A percentile compares a stretch with the other conserved stretches of the same genome.
phyloP scores from a whole-genome alignment of 2,888 invertebrate species.

The Thecocarcelia acutangulata region DNA sequence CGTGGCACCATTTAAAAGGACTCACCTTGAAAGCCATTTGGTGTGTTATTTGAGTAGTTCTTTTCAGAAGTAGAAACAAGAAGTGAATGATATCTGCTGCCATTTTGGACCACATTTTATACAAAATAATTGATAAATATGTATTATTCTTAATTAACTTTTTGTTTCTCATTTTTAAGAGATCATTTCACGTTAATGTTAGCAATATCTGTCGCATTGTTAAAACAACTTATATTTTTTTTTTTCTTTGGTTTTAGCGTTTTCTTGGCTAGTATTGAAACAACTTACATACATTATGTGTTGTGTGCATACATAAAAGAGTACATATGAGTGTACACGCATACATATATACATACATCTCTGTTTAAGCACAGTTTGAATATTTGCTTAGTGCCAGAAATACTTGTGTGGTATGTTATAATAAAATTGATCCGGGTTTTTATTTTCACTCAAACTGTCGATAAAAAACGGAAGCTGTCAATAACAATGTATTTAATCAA shows the following conservation, averaged over 20 bases:
- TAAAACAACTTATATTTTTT: not conserved
- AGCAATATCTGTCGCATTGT: slow-evolving; percentile 12
- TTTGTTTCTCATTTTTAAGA: not conserved
- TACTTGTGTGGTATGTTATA: no score
- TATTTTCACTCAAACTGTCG: no score
- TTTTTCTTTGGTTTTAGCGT: not conserved
- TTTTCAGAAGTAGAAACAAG: slow-evolving; percentile 75
- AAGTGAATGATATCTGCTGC: slow-evolving; percentile 75
- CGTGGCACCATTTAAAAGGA: not conserved
- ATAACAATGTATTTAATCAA: no score
- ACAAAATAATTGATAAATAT: slow-evolving; percentile 69
- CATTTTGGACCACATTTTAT: slow-evolving; percentile 74
- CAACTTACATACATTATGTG: no score
- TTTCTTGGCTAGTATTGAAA: no score
- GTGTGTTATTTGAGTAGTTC: slow-evolving; percentile 71
- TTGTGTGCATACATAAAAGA: no score
- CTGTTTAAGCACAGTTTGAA: no score
- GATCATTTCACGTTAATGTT: slow-evolving; percentile 1
- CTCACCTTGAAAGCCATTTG: slow-evolving; percentile 77
- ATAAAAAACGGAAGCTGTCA: no score
- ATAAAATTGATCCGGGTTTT: no score
- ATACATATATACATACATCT: no score
- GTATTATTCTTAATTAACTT: not conserved
- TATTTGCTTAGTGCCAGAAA: no score
- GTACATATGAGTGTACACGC: no score